phyloP scores from a whole-genome alignment of 2,888 invertebrate species.

The Halictus ligatus region DNA sequence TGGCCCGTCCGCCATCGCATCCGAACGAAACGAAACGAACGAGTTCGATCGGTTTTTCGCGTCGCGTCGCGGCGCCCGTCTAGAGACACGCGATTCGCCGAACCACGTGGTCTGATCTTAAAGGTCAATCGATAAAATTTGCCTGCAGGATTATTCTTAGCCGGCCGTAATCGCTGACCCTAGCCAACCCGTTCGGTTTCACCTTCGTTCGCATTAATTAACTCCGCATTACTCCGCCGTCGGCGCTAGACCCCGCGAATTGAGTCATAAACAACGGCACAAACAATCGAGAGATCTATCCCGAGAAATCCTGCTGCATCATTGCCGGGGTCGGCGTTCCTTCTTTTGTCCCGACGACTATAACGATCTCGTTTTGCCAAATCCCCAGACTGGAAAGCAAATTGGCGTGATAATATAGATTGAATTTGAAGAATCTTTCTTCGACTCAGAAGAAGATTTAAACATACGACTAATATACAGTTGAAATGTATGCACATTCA shows the following conservation, averaged over 20 bases:
- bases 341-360: background rate
- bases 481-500: no score
- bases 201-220: conserved; percentile 12
- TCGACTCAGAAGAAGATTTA: no score
- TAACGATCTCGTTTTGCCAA: background rate
- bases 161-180: conserved; percentile 35
- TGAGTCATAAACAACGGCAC: background rate
- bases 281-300: background rate
- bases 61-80: background rate
- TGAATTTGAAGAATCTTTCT: no score
- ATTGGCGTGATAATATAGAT: no score
- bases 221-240: background rate
- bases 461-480: no score
- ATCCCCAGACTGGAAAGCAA: no score
- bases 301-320: background rate
- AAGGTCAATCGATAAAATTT: conserved; percentile 61
- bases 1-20: background rate
- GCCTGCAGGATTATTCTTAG: conserved; percentile 12
- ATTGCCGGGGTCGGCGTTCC: background rate
- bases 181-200: conserved; percentile 33
- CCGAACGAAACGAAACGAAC: background rate
- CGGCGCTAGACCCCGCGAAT: background rate
- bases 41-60: conserved; percentile 7
- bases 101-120: conserved; percentile 35
- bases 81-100: conserved; percentile 10